Conservation (phyloP, 2,888 invertebrate genomes). For the Drosophila anceps region DNA sequence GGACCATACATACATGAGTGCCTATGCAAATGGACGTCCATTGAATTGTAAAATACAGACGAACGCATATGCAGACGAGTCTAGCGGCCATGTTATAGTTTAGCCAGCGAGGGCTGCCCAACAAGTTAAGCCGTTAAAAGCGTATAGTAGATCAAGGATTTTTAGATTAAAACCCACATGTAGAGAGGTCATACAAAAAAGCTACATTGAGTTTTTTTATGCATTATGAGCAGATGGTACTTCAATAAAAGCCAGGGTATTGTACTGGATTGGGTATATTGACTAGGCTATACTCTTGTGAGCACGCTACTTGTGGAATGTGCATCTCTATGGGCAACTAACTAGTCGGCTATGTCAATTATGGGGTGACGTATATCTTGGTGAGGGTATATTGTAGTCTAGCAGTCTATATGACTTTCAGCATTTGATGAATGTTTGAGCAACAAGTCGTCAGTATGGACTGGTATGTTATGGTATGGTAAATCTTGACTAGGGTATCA, state of each 20-base stretch:
- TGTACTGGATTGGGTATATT: not conserved
- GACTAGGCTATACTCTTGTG: not conserved
- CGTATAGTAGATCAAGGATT: too few relatives aligned
- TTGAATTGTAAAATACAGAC: conserved; percentile 75
- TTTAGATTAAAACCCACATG: not conserved
- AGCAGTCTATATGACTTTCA: too few relatives aligned
- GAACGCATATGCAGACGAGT: conserved; percentile 58
- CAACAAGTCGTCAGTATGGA: not conserved
- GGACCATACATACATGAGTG: conserved; percentile 52
- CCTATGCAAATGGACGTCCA: conserved; percentile 70
- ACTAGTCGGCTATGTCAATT: not conserved
- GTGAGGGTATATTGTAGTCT: not conserved
- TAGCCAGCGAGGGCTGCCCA: conserved; percentile 25
- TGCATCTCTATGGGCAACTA: not conserved
- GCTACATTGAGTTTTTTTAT: not conserved
- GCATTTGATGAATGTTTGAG: not conserved
- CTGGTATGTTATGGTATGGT: not conserved
- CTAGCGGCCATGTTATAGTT: conserved; percentile 49
- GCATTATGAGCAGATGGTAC: not conserved
- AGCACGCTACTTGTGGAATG: too few relatives aligned
- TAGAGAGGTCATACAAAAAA: not conserved
- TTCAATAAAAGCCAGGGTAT: not conserved
- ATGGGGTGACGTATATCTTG: not conserved
- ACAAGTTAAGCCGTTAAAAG: not conserved
- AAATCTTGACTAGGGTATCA: not conserved